Percentiles rank a stretch among this genome's conserved stretches.
These are phyloP conservation scores for Rhinatrema bivittatum DNA, from an alignment of 2,797 vertebrate species.

Conservation along the genomic window DNA sequence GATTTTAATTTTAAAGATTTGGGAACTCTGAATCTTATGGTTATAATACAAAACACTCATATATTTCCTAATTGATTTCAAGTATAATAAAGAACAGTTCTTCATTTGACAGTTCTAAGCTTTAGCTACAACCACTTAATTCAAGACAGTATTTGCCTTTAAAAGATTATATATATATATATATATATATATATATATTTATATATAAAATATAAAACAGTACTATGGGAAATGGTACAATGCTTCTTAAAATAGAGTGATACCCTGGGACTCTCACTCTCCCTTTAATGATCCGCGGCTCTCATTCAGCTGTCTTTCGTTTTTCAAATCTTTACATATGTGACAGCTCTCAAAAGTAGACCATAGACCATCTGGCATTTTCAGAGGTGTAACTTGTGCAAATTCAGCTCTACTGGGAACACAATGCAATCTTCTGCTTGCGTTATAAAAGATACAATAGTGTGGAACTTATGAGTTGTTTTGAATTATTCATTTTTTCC, in stretches of 20 bases:
- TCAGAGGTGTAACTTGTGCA: conserved; percentile 80
- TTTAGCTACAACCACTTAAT: conserved; percentile 34
- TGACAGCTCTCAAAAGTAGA: conserved; percentile 83
- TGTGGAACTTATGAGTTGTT: conserved; percentile 77
- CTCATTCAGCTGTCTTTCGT: conserved; percentile 70
- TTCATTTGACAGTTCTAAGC: conserved; percentile 28
- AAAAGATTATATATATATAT: conserved; percentile 47
- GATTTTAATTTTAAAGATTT: conserved; percentile 53
- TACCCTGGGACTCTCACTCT: conserved; percentile 61
- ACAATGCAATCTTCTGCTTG: conserved; percentile 75
- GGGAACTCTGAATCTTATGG: conserved; percentile 46
- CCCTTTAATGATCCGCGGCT: conserved; percentile 65
- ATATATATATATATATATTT: no score
- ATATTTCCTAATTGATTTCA: no score
- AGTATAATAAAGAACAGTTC: no score
- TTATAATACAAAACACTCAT: conserved; percentile 52
- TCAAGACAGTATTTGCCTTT: conserved; percentile 49
- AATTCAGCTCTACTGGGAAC: conserved; percentile 95
- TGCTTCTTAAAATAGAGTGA: conserved; percentile 64
- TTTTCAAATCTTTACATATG: conserved; percentile 68
- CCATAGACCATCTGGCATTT: conserved; percentile 88
- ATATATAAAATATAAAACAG: conserved; percentile 32
- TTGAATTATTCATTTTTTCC: conserved; percentile 96
- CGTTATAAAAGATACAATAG: conserved; percentile 78
- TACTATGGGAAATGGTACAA: conserved; percentile 51